phyloP scores from a whole-genome alignment of 2,113 vertebrate species.

The Opisthocomus hoazin region DNA sequence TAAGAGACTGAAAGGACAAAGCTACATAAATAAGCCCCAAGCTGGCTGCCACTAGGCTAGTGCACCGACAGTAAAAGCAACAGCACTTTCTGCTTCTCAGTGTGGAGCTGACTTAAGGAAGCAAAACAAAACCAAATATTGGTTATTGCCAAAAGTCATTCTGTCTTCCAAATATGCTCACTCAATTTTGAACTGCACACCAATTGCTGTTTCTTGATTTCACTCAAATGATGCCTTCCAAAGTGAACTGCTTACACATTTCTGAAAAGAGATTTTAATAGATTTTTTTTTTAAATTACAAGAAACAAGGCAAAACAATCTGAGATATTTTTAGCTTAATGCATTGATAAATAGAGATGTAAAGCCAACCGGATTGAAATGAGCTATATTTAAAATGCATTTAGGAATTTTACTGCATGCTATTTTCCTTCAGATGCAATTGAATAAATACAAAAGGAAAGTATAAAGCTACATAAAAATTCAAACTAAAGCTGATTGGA shows the following conservation, averaged over 20 bases:
- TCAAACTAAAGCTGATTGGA: slow-evolving; percentile 1
- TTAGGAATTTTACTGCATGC: background rate
- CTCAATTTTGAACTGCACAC: background rate
- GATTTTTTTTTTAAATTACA: background rate
- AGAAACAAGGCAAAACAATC: background rate
- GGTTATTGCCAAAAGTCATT: slow-evolving; percentile 20
- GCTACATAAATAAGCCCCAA: background rate
- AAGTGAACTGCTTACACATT: background rate
- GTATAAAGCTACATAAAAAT: background rate
- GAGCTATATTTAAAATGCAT: background rate
- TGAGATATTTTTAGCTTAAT: background rate
- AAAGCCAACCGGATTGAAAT: background rate
- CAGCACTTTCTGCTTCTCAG: background rate
- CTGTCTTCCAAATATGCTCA: slow-evolving; percentile 14
- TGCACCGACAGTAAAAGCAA: background rate
- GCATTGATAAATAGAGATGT: background rate
- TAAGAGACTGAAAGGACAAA: background rate
- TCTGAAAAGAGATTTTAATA: background rate
- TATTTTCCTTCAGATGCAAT: slow-evolving; percentile 16
- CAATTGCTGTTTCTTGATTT: slow-evolving; percentile 16
- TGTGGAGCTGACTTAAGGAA: background rate
- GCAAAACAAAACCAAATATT: slow-evolving; percentile 15
- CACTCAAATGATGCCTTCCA: slow-evolving; percentile 11
- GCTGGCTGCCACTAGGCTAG: background rate
- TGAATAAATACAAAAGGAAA: slow-evolving; percentile 19